Percentiles rank a stretch among this genome's conserved stretches.
Evolutionary conservation across 2,113 vertebrate genomes (phyloP).

Genomic region (Pelecanoides urinatrix): DNA sequence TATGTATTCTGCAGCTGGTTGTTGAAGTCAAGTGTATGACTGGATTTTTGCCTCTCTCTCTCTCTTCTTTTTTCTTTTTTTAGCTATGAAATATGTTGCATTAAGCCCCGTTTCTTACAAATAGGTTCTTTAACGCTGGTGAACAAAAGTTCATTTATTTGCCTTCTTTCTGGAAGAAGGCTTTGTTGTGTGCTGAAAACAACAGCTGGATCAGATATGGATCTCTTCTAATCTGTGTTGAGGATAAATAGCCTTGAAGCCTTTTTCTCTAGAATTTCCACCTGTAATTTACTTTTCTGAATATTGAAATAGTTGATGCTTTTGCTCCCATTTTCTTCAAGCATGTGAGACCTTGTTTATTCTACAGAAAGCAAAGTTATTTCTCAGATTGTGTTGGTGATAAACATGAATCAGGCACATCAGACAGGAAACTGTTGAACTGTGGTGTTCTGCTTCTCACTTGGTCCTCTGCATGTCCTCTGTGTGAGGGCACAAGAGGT

Average conservation of each 20-base stretch:
- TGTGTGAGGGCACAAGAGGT: background rate
- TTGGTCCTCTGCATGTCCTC: background rate
- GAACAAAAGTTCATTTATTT: constrained; percentile 52
- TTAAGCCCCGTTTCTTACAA: constrained; percentile 29
- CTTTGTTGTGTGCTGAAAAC: constrained; percentile 30
- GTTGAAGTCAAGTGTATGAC: background rate
- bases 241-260: background rate
- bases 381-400: background rate
- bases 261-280: background rate
- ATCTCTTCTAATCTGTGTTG: background rate
- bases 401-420: background rate
- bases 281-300: background rate
- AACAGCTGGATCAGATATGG: constrained; percentile 8
- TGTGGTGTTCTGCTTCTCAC: background rate
- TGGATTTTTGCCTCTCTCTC: background rate
- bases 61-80: background rate
- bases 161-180: background rate
- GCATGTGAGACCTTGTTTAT: background rate
- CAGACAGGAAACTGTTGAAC: background rate
- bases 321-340: background rate
- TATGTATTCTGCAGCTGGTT: background rate
- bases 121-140: background rate
- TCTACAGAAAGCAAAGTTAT: background rate
- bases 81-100: constrained; percentile 18
- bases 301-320: background rate